Percentiles rank a stretch among this genome's conserved stretches.
Conservation (phyloP, 1,140 invertebrate species). For the Drosophila parvula region DNA sequence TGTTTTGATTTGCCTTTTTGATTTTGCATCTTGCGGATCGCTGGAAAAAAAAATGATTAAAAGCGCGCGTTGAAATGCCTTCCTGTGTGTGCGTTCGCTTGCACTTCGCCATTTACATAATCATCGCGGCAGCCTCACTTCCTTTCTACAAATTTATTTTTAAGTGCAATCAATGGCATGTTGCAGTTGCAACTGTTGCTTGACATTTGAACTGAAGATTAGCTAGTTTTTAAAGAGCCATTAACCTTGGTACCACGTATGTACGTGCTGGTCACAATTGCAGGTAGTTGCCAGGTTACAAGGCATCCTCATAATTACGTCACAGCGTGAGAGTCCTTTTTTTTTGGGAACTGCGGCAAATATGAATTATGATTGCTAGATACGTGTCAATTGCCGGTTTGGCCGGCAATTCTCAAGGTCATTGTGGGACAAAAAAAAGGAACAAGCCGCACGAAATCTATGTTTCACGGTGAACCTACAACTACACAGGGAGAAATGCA, state of each 20-base stretch:
- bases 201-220: constrained; percentile 33
- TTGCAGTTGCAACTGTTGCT: constrained; percentile 48
- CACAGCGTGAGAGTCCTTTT: constrained; percentile 53
- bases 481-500: neutral
- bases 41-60: constrained; percentile 73
- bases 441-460: constrained; percentile 15
- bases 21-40: constrained; percentile 59
- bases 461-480: neutral
- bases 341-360: constrained; percentile 47
- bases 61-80: constrained; percentile 76
- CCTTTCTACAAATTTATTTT: constrained; percentile 27
- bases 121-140: constrained; percentile 37
- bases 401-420: constrained; percentile 67
- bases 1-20: constrained; percentile 71
- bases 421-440: constrained; percentile 65
- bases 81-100: constrained; percentile 52
- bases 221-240: constrained; percentile 14
- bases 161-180: constrained; percentile 70
- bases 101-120: constrained; percentile 59
- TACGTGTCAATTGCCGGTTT: constrained; percentile 72
- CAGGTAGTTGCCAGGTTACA: constrained; percentile 53
- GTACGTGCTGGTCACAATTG: constrained; percentile 72
- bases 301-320: constrained; percentile 59
- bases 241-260: constrained; percentile 60
- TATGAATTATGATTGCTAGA: constrained; percentile 77